These are phyloP conservation scores for Dasysyrphus tricinctus DNA, from an alignment of 2,888 invertebrate species.

Conservation along the genomic window DNA sequence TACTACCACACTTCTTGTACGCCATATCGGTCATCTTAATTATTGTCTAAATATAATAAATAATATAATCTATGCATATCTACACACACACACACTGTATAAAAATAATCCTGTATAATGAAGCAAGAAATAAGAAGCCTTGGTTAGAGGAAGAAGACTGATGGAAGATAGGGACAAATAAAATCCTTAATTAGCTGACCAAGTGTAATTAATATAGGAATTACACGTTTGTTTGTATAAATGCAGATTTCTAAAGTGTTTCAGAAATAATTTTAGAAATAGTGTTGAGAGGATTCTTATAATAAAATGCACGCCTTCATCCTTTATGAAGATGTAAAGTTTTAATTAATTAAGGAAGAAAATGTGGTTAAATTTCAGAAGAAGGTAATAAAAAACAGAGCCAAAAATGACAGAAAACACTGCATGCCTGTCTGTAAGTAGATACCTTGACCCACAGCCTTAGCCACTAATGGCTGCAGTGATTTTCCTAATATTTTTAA, in stretches of 20 bases:
- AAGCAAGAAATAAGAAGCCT: not conserved
- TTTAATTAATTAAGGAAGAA: too few relatives aligned
- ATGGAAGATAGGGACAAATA: not conserved
- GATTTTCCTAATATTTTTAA: too few relatives aligned
- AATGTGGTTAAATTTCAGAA: too few relatives aligned
- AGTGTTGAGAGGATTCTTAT: not conserved
- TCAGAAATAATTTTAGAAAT: not conserved
- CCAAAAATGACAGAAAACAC: too few relatives aligned
- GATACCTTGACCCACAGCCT: too few relatives aligned
- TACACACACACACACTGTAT: not conserved
- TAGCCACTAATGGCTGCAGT: too few relatives aligned
- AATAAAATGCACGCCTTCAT: fast-evolving
- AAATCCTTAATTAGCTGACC: constrained; percentile 12
- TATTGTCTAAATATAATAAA: constrained; percentile 10
- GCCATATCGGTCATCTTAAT: constrained; percentile 21
- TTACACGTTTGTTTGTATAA: too few relatives aligned
- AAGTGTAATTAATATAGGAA: constrained; percentile 4
- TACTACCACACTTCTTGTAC: too few relatives aligned
- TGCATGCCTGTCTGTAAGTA: too few relatives aligned
- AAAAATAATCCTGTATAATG: not conserved
- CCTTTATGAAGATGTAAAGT: too few relatives aligned
- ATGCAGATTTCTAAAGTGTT: not conserved
- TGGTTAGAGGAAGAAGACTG: too few relatives aligned
- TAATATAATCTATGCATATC: constrained; percentile 23
- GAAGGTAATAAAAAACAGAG: too few relatives aligned